Evolutionary conservation across 2,797 vertebrate species (phyloP).

Genomic region (Geotrypetes seraphini): DNA sequence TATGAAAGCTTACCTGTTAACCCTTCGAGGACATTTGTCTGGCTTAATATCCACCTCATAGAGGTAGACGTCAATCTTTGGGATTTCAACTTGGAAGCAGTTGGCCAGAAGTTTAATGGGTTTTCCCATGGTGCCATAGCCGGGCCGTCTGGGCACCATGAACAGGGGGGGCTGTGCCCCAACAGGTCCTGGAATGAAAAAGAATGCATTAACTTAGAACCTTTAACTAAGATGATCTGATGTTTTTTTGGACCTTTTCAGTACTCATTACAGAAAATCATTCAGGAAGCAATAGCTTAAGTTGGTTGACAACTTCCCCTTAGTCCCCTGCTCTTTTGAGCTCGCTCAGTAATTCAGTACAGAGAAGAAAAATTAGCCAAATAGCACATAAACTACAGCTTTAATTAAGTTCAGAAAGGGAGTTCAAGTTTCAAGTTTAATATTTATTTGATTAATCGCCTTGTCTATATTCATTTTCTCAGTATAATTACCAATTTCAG

Average conservation of each 20-base stretch:
- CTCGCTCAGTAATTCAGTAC: too few species aligned
- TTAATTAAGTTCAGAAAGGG: too few species aligned
- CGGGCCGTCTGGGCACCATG: slow-evolving; percentile 84
- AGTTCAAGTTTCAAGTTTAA: too few species aligned
- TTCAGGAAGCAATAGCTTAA: background rate
- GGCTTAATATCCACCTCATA: slow-evolving; percentile 97
- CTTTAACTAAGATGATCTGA: background rate
- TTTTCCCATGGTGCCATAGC: slow-evolving; percentile 96
- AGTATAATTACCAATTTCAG: too few species aligned
- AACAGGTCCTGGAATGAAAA: slow-evolving; percentile 68
- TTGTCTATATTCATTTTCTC: too few species aligned
- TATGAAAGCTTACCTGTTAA: slow-evolving; percentile 82
- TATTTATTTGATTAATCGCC: too few species aligned
- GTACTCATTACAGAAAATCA: slow-evolving; percentile 11
- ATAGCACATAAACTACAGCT: too few species aligned
- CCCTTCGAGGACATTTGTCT: slow-evolving; percentile 91
- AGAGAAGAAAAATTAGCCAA: slow-evolving; percentile 8
- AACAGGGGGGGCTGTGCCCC: slow-evolving; percentile 88
- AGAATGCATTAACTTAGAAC: too few species aligned
- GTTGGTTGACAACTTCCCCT: slow-evolving; percentile 21
- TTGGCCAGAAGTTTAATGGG: slow-evolving; percentile 96
- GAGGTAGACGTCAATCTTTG: slow-evolving; percentile 96
- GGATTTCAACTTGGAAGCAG: slow-evolving; percentile 98
- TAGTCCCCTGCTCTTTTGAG: slow-evolving; percentile 24
- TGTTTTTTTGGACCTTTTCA: background rate